Evolutionary conservation across 2,888 invertebrate genomes (phyloP), one percentile per base, ranked within the genome.

Genomic region (Sinopyrophorus schimmeli): DNA sequence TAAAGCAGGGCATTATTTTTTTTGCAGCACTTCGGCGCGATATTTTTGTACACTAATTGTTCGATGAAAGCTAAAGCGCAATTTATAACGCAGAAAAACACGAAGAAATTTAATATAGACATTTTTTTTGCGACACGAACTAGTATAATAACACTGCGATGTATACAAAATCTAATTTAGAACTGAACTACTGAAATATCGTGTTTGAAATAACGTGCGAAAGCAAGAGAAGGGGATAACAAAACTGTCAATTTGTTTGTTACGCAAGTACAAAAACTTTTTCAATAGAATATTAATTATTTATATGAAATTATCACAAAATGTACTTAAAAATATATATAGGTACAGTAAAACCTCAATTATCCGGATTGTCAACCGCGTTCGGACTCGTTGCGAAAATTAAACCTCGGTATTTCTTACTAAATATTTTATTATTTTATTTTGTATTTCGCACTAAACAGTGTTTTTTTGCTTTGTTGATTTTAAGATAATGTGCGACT

Each of bases 201-300:
- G 24, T 1, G 17, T 40, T 16, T 20, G 39, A 20, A 40, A 40
- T 40, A 40, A 40, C 21, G 20, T 11, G 10, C 20, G 5, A 9
- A 3, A 10, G 12, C 14, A 20, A 16, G 30, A 40, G 39, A 14
- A 40, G 39, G 39, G 39, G 39, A 40, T 15, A 39, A 18, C 7
- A 3, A 10, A 1, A 26, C 16, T 15, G n/a, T 9, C 20, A n/a
- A 20, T 24, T 5, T 7, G 39, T 10, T 27, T 4, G 9, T 14
- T 27, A 17, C 24, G 39, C 39, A 39, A 39, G 39, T 24, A 24
- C 37, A 2, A 12, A 16, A 39, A 28, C 39, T 39, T 39, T 39
- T n/a, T n/a, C n/a, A n/a, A n/a, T n/a, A n/a, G n/a, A n/a, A n/a
- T n/a, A n/a, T n/a, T n/a, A n/a, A n/a, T n/a, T n/a, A n/a, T n/a